Base-by-base conservation (phyloP, 2,797 vertebrate species). In the Scolopax rusticola region DNA sequence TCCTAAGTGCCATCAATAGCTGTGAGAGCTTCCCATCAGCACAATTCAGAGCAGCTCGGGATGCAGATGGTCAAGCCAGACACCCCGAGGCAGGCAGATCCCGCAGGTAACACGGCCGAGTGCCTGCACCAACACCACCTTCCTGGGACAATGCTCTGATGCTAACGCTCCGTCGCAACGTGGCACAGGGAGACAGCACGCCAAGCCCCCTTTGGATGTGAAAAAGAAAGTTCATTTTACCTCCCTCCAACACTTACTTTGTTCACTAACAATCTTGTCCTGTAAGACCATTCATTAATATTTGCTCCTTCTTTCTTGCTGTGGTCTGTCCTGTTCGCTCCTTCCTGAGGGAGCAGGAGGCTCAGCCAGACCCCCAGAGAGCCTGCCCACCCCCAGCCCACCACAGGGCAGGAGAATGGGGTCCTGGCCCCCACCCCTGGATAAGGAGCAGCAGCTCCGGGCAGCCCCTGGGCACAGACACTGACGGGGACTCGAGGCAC, bases 381-480 rank as follows among this genome's bases (percentile, higher is more conserved):
- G 6, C 3, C 23, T 11, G 40, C 9, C 15, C 14, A 25, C 67
- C 0, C 14, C 0, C 2, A 47, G 43, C 36, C 9, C 2, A 1
- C 1, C 0, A 15, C 51, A 12, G 76, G 45, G 56, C 51, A 10
- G 75, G 19, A 24, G 6, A 12, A 25, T 47, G 1, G 32, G n/a
- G 8, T 16, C 28, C 28, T 15, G 1, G 3, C 3, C 24, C 2
- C n/a, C 0, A 1, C 3, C 1, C 8, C 57, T 0, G 1, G 10
- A 40, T 0, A 1, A 6, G 15, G 15, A 48, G 21, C 2, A 0
- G 63, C n/a, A 23, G n/a, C 56, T 57, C 15, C 3, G 2, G 1
- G 28, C 53, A 43, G 12, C 40, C 33, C 15, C 0, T 0, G 11
- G 0, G 61, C 4, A 1, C 78, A 12, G 53, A 11, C 3, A 1